Percentiles rank a stretch among this genome's conserved stretches.
Conservation (phyloP, 2,797 vertebrate genomes). For the Artibeus lituratus region DNA sequence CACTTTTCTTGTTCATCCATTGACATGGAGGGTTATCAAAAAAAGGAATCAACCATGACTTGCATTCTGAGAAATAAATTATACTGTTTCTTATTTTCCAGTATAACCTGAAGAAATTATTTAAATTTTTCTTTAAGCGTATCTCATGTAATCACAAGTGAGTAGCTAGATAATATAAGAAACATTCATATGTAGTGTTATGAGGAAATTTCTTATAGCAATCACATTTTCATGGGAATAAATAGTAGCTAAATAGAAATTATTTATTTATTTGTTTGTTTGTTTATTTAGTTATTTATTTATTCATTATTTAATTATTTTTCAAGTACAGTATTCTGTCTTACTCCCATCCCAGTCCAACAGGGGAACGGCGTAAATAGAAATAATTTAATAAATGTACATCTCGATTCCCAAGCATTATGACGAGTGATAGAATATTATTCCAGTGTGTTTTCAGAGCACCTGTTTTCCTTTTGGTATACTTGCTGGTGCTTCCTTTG, state of each 20-base stretch:
- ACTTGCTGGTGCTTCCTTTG: background rate
- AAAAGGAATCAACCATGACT: background rate
- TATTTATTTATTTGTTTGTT: too few relatives aligned
- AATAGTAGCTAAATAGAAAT: background rate
- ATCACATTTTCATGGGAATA: constrained; percentile 24
- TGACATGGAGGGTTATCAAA: background rate
- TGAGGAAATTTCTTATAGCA: background rate
- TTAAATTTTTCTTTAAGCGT: background rate
- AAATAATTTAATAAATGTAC: constrained; percentile 3
- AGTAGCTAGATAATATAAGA: background rate
- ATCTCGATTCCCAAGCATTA: background rate
- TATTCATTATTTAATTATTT: too few relatives aligned
- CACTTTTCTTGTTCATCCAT: background rate
- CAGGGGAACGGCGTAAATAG: too few relatives aligned
- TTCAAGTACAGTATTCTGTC: too few relatives aligned
- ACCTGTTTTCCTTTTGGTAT: background rate
- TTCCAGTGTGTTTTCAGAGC: background rate
- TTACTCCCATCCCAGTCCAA: too few relatives aligned
- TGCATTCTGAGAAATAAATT: constrained; percentile 37
- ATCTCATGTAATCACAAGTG: background rate
- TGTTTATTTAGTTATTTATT: too few relatives aligned
- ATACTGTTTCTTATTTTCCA: background rate
- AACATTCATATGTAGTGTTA: background rate
- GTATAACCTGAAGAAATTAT: constrained; percentile 21
- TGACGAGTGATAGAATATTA: background rate